A percentile compares a stretch with the other conserved stretches of the same genome.
Conservation (phyloP, 2,113 vertebrate genomes). For the Hystrix brachyura region DNA sequence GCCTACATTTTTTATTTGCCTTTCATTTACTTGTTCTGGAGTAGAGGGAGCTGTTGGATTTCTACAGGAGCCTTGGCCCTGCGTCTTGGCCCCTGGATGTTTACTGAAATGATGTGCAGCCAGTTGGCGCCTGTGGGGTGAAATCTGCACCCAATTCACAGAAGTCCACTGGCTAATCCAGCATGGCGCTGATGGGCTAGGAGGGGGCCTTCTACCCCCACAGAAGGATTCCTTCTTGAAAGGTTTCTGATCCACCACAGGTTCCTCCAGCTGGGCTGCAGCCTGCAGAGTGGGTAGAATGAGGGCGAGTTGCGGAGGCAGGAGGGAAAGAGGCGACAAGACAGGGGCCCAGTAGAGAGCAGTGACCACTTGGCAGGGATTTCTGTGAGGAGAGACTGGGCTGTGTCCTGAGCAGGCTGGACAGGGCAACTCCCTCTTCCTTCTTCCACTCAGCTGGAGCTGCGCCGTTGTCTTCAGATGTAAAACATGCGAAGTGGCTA, state of each 20-base stretch:
- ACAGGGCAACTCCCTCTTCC: neutral
- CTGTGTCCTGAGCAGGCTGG: neutral
- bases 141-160: neutral
- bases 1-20: neutral
- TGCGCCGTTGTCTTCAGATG: neutral
- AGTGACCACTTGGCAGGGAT: neutral
- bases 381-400: neutral
- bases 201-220: neutral
- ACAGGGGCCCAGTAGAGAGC: neutral
- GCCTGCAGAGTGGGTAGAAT: neutral
- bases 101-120: neutral
- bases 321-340: too few relatives aligned
- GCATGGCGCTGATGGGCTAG: neutral
- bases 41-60: neutral
- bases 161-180: accelerated
- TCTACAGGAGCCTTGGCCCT: neutral
- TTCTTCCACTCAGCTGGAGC: neutral
- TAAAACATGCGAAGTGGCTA: neutral
- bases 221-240: neutral
- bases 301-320: neutral
- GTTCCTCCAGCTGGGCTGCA: neutral
- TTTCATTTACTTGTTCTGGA: neutral
- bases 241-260: neutral
- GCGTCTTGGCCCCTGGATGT: neutral
- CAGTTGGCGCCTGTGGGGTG: neutral